Evolutionary conservation across 2,888 invertebrate species (phyloP), one percentile per base, ranked within the genome.

Genomic region (Neocrepidodera transversa): DNA sequence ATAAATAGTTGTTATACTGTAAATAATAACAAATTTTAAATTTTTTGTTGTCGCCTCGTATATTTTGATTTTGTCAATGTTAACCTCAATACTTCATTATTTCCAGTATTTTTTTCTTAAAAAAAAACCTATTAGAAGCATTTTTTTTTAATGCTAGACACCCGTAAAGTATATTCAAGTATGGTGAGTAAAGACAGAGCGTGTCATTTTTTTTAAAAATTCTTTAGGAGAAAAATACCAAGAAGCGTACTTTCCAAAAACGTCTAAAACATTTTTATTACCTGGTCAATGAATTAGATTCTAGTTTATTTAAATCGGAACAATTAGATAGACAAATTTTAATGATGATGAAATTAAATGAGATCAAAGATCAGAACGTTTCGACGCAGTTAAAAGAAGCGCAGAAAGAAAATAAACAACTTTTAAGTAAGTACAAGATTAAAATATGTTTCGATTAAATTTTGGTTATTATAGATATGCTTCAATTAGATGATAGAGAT

Each of bases 371-470:
- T 38, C 65, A 72, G 28, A 69, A 63, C 13, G 53, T 73, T 6
- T 58, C 58, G n/a, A 60, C 66, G 17, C 74, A 75, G 54, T 53
- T 78, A 11, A 65, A 75, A 35, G 74, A 76, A 60, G 71, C 73
- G 2, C 61, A 71, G 36, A 70, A 73, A 45, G 76, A 76, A 64
- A 78, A 76, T 55, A 70, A 71, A 53, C 71, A 76, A 59, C 66
- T 78, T 10, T 59, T 76, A 62, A 68, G 75, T 76, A 67, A 49
- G 32, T 23, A n/a, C n/a, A n/a, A n/a, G n/a, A n/a, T n/a, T n/a
- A n/a, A n/a, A n/a, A n/a, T n/a, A n/a, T n/a, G n/a, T n/a, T n/a
- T n/a, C n/a, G n/a, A n/a, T n/a, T n/a, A n/a, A n/a, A n/a, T n/a
- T n/a, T n/a, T n/a, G n/a, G n/a, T n/a, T n/a, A n/a, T 65, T 66